These are phyloP conservation scores for Drosophila cracens DNA, from an alignment of 2,888 invertebrate species.

Conservation along the genomic window DNA sequence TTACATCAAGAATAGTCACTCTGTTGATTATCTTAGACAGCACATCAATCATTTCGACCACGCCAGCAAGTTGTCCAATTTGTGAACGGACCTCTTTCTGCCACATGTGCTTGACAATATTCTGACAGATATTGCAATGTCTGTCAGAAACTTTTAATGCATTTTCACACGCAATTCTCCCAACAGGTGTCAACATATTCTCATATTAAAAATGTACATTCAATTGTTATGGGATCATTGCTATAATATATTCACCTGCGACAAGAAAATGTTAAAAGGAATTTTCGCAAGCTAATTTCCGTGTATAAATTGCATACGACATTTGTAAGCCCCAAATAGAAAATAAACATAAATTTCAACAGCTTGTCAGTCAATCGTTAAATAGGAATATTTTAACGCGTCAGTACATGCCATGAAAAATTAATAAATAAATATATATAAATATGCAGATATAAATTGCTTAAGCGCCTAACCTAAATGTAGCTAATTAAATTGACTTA, in stretches of 20 bases:
- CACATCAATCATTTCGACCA: conserved; percentile 27
- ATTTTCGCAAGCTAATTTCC: conserved; percentile 15
- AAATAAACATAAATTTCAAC: conserved; percentile 23
- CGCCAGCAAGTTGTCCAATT: conserved; percentile 26
- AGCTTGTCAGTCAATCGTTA: conserved; percentile 27
- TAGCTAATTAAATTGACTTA: conserved; percentile 43
- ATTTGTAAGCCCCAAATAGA: neutral
- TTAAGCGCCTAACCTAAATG: conserved; percentile 47
- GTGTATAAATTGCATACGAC: conserved; percentile 1
- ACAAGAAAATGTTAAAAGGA: conserved; percentile 6
- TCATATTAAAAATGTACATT: conserved; percentile 24
- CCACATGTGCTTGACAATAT: conserved; percentile 42
- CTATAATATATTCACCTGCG: conserved; percentile 21
- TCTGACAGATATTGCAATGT: conserved; percentile 58
- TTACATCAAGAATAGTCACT: neutral
- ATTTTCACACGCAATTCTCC: conserved; percentile 28
- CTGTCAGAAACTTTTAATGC: conserved; percentile 44
- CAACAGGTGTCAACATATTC: conserved; percentile 31
- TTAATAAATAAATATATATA: conserved; percentile 27
- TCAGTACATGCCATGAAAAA: conserved; percentile 43
- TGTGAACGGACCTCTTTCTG: conserved; percentile 12
- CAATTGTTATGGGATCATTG: conserved; percentile 16
- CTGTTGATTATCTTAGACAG: neutral
- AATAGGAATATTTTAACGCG: conserved; percentile 35
- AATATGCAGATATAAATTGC: conserved; percentile 11